Conservation (phyloP, 2,113 vertebrate species). For the Cheirogaleus medius region DNA sequence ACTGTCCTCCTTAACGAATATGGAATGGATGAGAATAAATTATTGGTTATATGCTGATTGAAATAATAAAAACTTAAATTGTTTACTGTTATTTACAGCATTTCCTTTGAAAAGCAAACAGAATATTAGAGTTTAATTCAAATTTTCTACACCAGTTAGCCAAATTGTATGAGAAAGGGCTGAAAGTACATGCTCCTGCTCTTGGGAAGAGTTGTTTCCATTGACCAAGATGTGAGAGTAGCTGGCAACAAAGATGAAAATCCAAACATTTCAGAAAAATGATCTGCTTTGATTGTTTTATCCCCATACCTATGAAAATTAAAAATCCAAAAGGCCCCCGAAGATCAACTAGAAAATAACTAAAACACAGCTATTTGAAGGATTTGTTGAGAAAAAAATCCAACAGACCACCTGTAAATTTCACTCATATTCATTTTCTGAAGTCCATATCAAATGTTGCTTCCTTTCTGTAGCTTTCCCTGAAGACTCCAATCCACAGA, state of each 20-base stretch:
- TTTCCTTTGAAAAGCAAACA: background rate
- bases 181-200: background rate
- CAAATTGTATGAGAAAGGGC: background rate
- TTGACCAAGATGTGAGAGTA: background rate
- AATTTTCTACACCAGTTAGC: background rate
- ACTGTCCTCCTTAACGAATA: conserved; percentile 8
- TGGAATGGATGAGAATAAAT: background rate
- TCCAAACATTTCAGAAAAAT: background rate
- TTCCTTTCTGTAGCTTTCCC: background rate
- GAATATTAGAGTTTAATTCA: background rate
- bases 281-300: background rate
- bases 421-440: background rate
- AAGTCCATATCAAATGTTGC: background rate
- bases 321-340: background rate
- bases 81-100: background rate
- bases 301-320: background rate
- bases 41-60: background rate
- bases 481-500: background rate
- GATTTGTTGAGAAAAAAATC: background rate
- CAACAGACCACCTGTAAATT: background rate
- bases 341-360: background rate
- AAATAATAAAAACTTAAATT: background rate
- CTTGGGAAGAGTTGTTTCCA: background rate
- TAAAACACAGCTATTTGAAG: background rate
- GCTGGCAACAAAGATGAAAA: background rate